phyloP scores from a whole-genome alignment of 1,140 invertebrate genomes.

The Drosophila nannoptera region DNA sequence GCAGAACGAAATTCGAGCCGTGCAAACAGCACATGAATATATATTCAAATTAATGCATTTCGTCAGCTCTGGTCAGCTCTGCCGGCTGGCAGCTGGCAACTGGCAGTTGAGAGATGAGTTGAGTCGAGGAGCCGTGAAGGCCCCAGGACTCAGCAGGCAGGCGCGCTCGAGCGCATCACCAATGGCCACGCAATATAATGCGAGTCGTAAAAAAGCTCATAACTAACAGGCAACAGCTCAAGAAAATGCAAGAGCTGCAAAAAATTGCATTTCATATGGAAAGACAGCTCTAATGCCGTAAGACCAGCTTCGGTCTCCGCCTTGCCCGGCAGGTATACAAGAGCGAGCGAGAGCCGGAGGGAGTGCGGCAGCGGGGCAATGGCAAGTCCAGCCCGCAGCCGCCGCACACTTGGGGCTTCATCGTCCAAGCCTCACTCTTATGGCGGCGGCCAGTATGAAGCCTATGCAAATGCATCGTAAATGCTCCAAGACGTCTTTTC shows the following conservation, averaged over 20 bases:
- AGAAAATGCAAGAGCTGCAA: constrained; percentile 6
- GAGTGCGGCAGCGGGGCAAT: too few species aligned
- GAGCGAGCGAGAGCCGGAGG: background rate
- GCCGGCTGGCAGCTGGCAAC: constrained; percentile 37
- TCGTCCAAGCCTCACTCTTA: too few species aligned
- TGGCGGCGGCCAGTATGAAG: too few species aligned
- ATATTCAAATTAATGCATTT: constrained; percentile 65
- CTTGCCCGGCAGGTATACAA: background rate
- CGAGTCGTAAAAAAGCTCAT: constrained; percentile 50
- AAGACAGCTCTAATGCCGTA: constrained; percentile 10
- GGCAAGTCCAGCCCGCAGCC: too few species aligned
- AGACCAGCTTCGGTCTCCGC: background rate
- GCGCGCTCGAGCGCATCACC: constrained; percentile 31
- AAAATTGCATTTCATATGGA: constrained; percentile 22
- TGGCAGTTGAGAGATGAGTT: constrained; percentile 5
- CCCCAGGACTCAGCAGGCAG: constrained; percentile 24
- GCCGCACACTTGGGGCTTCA: too few species aligned
- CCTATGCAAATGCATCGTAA: too few species aligned
- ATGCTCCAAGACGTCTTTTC: too few species aligned
- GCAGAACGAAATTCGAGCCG: constrained; percentile 45
- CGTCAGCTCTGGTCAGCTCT: constrained; percentile 26
- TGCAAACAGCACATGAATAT: constrained; percentile 63
- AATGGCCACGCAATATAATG: constrained; percentile 36
- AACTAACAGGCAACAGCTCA: constrained; percentile 10
- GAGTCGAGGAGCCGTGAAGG: constrained; percentile 8